A percentile compares a stretch with the other conserved stretches of the same genome.
phyloP scores from a whole-genome alignment of 1,140 invertebrate genomes.

The Episyrphus balteatus region DNA sequence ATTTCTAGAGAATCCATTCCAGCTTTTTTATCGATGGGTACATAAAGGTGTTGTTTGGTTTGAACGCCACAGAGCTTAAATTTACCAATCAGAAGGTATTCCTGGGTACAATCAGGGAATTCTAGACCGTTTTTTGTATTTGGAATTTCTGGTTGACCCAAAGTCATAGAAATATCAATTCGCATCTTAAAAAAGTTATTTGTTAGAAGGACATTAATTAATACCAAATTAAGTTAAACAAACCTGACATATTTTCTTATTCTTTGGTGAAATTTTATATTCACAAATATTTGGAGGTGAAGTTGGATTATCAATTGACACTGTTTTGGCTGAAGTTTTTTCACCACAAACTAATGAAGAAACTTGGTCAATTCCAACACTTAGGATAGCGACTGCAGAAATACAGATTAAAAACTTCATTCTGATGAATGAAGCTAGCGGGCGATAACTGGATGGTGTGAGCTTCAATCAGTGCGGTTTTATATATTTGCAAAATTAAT shows the following conservation, averaged over 20 bases:
- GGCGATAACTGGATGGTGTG: too few relatives aligned
- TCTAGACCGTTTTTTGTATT: slow-evolving; percentile 2
- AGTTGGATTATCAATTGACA: slow-evolving; percentile 17
- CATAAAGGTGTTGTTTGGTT: slow-evolving; percentile 27
- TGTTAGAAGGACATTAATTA: too few relatives aligned
- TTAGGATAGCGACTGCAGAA: neutral
- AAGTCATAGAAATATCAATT: slow-evolving; percentile 20
- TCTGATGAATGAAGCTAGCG: too few relatives aligned
- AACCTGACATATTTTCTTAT: slow-evolving; percentile 26
- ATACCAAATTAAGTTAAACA: too few relatives aligned
- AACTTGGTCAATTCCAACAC: neutral
- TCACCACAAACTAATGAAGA: slow-evolving; percentile 13
- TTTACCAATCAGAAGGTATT: slow-evolving; percentile 20
- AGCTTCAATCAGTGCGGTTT: too few relatives aligned
- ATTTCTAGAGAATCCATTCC: slow-evolving; percentile 16
- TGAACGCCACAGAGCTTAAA: slow-evolving; percentile 22
- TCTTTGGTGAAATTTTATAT: slow-evolving; percentile 21
- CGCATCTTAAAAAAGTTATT: slow-evolving; percentile 12
- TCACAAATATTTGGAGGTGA: slow-evolving; percentile 19
- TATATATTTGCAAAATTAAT: too few relatives aligned
- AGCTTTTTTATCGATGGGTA: slow-evolving; percentile 23
- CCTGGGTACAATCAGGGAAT: slow-evolving; percentile 19
- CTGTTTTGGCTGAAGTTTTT: slow-evolving; percentile 20
- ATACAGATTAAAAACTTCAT: too few relatives aligned
- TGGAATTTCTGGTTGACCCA: slow-evolving; percentile 18